Conservation (phyloP, 2,113 vertebrate genomes). For the Osmerus eperlanus region DNA sequence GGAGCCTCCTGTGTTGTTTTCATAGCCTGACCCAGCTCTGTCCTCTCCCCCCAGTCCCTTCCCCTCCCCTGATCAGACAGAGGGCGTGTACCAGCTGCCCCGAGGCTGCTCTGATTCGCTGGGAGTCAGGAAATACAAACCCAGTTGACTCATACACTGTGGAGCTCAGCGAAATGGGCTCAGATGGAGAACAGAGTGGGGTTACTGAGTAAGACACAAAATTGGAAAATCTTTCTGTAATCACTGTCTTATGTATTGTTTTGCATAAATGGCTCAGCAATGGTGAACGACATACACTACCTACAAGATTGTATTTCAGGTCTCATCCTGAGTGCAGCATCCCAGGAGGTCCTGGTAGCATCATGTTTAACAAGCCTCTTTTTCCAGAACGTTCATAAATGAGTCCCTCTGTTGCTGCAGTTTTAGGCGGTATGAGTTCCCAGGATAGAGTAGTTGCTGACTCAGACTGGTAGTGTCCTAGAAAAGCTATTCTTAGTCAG, state of each 20-base stretch:
- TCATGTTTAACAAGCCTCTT: slow-evolving; percentile 18
- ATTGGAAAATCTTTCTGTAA: no score
- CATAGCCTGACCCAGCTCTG: not conserved
- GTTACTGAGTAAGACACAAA: slow-evolving; percentile 59
- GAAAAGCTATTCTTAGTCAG: slow-evolving; percentile 63
- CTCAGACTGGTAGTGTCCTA: slow-evolving; percentile 53
- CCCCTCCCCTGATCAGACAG: slow-evolving; percentile 72
- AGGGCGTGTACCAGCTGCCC: slow-evolving; percentile 80
- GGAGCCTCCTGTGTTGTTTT: not conserved
- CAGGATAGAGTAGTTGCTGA: slow-evolving; percentile 50
- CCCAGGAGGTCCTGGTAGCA: no score
- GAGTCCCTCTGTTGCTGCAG: slow-evolving; percentile 33
- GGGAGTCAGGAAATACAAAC: slow-evolving; percentile 87
- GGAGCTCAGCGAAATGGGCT: slow-evolving; percentile 76
- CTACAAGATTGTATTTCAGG: no score
- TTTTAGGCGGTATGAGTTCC: slow-evolving; percentile 36
- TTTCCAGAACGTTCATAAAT: slow-evolving; percentile 32
- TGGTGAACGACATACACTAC: no score
- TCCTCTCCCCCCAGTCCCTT: slow-evolving; percentile 76
- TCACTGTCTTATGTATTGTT: no score
- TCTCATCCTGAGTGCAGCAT: no score
- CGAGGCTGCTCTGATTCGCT: slow-evolving; percentile 82
- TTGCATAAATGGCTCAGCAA: no score
- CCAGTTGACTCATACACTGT: slow-evolving; percentile 91
- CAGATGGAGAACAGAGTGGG: slow-evolving; percentile 22